Evolutionary conservation across 2,113 vertebrate genomes (phyloP).

Genomic region (Poecile atricapillus): DNA sequence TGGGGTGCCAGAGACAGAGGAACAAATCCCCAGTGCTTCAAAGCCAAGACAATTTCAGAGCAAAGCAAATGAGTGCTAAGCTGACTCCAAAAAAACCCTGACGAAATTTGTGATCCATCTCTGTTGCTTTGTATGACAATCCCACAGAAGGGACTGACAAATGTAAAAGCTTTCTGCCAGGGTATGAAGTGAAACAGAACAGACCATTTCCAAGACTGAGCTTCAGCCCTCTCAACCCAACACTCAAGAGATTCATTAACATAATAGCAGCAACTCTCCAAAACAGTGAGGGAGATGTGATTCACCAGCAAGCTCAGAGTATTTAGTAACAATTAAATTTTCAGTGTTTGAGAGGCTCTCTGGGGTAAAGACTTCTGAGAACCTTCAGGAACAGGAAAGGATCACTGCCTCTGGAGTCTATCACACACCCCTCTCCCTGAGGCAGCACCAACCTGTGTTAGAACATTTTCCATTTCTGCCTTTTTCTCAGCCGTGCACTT

Average conservation of each 20-base stretch:
- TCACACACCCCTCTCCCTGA: background rate
- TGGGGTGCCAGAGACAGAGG: background rate
- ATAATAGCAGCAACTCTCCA: background rate
- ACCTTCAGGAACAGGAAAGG: background rate
- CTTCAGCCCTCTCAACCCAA: background rate
- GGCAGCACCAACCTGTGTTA: constrained; percentile 82
- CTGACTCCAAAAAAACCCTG: background rate
- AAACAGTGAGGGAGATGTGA: background rate
- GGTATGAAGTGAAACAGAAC: background rate
- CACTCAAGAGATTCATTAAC: background rate
- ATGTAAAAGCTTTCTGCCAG: background rate
- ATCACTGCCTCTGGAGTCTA: background rate
- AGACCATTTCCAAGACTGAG: background rate
- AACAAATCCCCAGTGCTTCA: background rate
- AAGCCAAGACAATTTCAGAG: background rate
- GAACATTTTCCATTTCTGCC: constrained; percentile 90
- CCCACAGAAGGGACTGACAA: background rate
- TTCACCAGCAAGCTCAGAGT: background rate
- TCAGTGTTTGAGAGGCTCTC: background rate
- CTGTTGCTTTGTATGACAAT: background rate
- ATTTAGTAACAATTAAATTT: background rate
- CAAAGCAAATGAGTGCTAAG: background rate
- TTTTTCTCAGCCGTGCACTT: constrained; percentile 92
- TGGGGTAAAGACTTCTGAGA: background rate
- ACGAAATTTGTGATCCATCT: background rate